Evolutionary conservation across 2,797 vertebrate species (phyloP).

Genomic region (Halcyon leucocephala): DNA sequence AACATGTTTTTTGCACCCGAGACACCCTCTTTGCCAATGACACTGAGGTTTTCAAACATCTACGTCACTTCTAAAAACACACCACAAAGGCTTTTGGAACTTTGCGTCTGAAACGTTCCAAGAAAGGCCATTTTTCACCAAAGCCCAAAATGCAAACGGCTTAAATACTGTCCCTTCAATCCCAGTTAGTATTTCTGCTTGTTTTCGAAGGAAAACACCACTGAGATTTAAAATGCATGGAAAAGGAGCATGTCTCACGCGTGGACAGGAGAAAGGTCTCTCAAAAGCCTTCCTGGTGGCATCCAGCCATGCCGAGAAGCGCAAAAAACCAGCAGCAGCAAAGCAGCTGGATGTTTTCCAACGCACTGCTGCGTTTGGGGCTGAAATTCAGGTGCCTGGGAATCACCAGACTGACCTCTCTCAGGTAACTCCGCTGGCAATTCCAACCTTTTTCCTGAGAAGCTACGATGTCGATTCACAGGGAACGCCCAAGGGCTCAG

Average conservation of each 20-base stretch:
- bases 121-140: not conserved
- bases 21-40: not conserved
- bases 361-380: not conserved
- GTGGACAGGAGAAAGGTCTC: accelerated
- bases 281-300: too few relatives aligned
- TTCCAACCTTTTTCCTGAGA: not conserved
- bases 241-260: not conserved
- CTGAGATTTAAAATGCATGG: accelerated
- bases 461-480: not conserved
- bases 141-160: not conserved
- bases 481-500: not conserved
- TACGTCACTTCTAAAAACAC: not conserved
- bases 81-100: not conserved
- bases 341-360: not conserved
- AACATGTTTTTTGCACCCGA: not conserved
- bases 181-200: not conserved
- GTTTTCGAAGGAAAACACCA: not conserved
- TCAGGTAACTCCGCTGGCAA: not conserved
- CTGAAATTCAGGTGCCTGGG: not conserved
- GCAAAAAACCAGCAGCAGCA: not conserved
- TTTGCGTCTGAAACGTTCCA: not conserved
- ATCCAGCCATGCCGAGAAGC: not conserved
- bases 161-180: not conserved
- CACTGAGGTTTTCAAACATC: not conserved
- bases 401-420: not conserved